Percentiles rank a stretch among this genome's conserved stretches.
These are phyloP conservation scores for Falco columbarius DNA, from an alignment of 2,797 vertebrate genomes.

Conservation along the genomic window DNA sequence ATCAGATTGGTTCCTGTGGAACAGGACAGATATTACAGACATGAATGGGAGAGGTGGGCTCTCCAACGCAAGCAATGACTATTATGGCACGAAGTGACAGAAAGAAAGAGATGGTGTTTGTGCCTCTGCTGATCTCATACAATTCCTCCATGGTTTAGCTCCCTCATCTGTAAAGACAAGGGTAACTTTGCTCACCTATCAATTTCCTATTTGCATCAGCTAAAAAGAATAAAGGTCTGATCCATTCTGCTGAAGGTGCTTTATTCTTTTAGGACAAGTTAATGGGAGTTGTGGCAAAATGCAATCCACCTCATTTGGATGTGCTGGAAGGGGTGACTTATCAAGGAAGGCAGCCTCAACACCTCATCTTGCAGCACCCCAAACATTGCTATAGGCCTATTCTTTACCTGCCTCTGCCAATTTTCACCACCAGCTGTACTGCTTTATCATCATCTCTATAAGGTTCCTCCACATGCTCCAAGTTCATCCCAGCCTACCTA, in stretches of 20 bases:
- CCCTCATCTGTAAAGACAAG: not conserved
- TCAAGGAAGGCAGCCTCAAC: not conserved
- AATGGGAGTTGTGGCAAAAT: not conserved
- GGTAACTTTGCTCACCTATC: constrained; percentile 2
- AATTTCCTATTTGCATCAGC: constrained; percentile 7
- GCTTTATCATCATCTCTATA: constrained; percentile 5
- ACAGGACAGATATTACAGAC: not conserved
- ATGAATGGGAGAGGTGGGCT: not conserved
- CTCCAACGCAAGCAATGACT: not conserved
- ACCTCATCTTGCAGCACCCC: not conserved
- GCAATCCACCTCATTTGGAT: not conserved
- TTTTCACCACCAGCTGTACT: not conserved
- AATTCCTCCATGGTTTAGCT: not conserved
- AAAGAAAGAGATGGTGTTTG: not conserved
- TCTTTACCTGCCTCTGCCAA: not conserved
- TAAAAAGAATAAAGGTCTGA: constrained; percentile 8
- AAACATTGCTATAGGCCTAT: not conserved
- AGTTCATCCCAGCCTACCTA: not conserved
- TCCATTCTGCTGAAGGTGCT: constrained; percentile 20
- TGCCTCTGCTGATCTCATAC: not conserved
- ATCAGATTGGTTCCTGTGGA: not conserved
- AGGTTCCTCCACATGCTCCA: not conserved
- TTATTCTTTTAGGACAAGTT: not conserved
- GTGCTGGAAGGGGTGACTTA: not conserved
- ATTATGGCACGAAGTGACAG: not conserved